Conservation (phyloP, 2,113 vertebrate genomes). For the Gymnobelideus leadbeateri region DNA sequence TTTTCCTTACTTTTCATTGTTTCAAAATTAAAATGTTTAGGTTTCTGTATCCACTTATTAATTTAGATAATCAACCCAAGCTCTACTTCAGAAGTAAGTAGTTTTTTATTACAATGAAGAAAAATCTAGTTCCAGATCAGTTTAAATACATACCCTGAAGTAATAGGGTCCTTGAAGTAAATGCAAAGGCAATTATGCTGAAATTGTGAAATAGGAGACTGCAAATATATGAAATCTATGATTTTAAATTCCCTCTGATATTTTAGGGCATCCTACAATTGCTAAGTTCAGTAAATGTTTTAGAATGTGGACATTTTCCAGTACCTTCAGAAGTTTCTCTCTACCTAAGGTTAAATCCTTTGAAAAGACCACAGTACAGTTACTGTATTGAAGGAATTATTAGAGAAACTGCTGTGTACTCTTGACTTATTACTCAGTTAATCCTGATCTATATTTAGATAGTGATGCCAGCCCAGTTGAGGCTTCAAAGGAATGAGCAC, state of each 20-base stretch:
- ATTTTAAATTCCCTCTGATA: constrained; percentile 57
- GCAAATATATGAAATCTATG: constrained; percentile 50
- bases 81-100: neutral
- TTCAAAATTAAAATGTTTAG: constrained; percentile 20
- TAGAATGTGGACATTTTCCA: constrained; percentile 62
- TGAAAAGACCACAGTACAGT: constrained; percentile 59
- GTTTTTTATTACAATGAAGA: neutral
- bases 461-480: constrained; percentile 45
- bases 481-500: constrained; percentile 2
- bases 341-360: constrained; percentile 66
- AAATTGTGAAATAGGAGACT: constrained; percentile 44
- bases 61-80: constrained; percentile 18
- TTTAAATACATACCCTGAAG: constrained; percentile 14
- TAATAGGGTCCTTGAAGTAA: constrained; percentile 38
- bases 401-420: constrained; percentile 70
- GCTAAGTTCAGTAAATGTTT: constrained; percentile 51
- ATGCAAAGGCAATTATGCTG: neutral
- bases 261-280: constrained; percentile 57
- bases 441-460: constrained; percentile 57
- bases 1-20: neutral
- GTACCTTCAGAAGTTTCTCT: constrained; percentile 65
- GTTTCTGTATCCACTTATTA: neutral
- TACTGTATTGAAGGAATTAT: constrained; percentile 67
- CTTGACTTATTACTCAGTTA: constrained; percentile 27
- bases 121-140: neutral